Base-by-base conservation (phyloP, 2,113 vertebrate genomes). In the Chaetodon trifascialis region DNA sequence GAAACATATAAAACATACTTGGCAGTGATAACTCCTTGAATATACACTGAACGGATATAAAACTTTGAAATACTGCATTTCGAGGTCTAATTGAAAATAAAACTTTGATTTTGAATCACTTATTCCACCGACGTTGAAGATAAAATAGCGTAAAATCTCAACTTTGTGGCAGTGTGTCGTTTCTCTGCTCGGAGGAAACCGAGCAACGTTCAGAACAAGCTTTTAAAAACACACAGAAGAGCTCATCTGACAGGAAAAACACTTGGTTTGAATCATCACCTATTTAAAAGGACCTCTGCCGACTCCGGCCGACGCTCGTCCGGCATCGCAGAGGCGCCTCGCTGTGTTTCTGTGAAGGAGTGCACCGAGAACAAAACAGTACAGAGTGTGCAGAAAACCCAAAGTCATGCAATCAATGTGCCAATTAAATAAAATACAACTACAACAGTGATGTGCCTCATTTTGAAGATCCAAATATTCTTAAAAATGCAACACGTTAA, bases 401-500 rank as follows among this genome's bases (percentile, higher is more conserved):
- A 75, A 76, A 71, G 23, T 82, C 78, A 89, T 90, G 85, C 81
- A 88, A 86, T 89, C 76, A 91, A 65, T 59, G 80, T 73, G 77
- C 75, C 82, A 88, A 89, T 90, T 89, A 91, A 85, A 93, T 86
- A 87, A 69, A 90, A 88, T 85, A 73, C 59, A 88, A 91, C 83
- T 86, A 87, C 62, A 84, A 73, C n/a, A 83, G 71, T 52, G 36
- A 76, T 69, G 87, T 83, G 87, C 56, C 85, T 83, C 38, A 47
- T 83, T 84, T 71, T 71, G 23, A 76, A 82, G 73, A 60, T 78
- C 74, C 44, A 75, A 77, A 79, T 60, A 76, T 76, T 83, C 63
- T 77, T 79, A 58, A 81, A 49, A 76, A 87, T 42, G 46, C 85
- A 67, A 52, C 76, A 42, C 73, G 5, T 66, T 52, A 60, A 63